These are phyloP conservation scores for Pollachius pollachius DNA, from an alignment of 2,113 vertebrate genomes.

Conservation along the genomic window DNA sequence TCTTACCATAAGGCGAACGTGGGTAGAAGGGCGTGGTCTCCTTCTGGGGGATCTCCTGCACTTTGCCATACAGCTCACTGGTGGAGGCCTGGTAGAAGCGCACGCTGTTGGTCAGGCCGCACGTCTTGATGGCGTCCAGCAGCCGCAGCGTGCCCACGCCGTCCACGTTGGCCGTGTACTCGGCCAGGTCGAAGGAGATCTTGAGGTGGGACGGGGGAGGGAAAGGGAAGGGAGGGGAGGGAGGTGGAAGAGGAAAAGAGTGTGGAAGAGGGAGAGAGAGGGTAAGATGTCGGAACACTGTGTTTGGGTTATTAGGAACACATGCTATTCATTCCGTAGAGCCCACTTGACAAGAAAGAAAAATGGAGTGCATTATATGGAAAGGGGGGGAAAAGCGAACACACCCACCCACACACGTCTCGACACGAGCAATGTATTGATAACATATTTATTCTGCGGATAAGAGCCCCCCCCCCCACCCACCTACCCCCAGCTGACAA, in stretches of 20 bases:
- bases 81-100: conserved; percentile 99
- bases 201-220: conserved; percentile 37
- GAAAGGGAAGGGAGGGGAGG: conserved; percentile 1
- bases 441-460: no score
- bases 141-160: conserved; percentile 92
- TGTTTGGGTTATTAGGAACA: no score
- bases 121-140: conserved; percentile 94
- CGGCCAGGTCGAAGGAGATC: conserved; percentile 97
- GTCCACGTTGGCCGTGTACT: conserved; percentile 96
- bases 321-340: no score
- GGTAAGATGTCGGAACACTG: not conserved
- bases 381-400: no score
- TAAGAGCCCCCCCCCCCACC: no score
- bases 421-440: no score
- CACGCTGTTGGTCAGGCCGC: conserved; percentile 86
- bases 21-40: conserved; percentile 98
- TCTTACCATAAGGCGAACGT: conserved; percentile 93
- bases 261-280: not conserved
- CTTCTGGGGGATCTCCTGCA: conserved; percentile 96
- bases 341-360: not conserved
- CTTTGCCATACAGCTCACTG: conserved; percentile 96
- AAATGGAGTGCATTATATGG: not conserved
- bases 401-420: no score
- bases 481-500: no score
- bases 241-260: not conserved